Conservation (phyloP, 92 coral and sea anemone species). For the Actinostola sp. region DNA sequence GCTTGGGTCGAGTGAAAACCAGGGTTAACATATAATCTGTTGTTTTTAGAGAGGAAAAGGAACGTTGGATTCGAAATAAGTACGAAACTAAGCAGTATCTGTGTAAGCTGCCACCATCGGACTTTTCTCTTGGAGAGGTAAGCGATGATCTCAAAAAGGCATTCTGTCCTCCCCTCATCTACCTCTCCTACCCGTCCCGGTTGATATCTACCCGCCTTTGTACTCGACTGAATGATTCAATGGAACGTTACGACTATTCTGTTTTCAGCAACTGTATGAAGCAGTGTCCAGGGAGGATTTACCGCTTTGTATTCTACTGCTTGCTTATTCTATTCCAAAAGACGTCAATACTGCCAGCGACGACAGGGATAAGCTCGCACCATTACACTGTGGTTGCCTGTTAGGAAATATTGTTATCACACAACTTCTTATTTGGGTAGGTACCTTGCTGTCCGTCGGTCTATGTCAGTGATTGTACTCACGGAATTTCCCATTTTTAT, state of each 20-base stretch:
- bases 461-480: no score
- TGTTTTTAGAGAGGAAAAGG: conserved; percentile 85
- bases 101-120: conserved; percentile 71
- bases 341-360: conserved; percentile 83
- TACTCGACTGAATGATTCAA: no score
- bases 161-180: no score
- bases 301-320: conserved; percentile 72
- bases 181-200: no score
- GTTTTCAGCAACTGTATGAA: conserved; percentile 82
- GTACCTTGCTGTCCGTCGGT: no score
- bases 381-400: conserved; percentile 85
- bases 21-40: neutral
- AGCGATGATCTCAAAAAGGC: no score
- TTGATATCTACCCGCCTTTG: no score
- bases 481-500: neutral
- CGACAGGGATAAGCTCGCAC: conserved; percentile 69
- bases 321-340: conserved; percentile 84
- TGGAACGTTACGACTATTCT: neutral
- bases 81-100: conserved; percentile 87
- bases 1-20: no score
- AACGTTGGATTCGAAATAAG: conserved; percentile 87
- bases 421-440: conserved; percentile 93
- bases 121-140: conserved; percentile 91
- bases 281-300: conserved; percentile 89
- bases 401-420: conserved; percentile 93